A percentile compares a stretch with the other conserved stretches of the same genome.
phyloP scores from a whole-genome alignment of 2,888 invertebrate genomes.

The Anthoptus insignis region DNA sequence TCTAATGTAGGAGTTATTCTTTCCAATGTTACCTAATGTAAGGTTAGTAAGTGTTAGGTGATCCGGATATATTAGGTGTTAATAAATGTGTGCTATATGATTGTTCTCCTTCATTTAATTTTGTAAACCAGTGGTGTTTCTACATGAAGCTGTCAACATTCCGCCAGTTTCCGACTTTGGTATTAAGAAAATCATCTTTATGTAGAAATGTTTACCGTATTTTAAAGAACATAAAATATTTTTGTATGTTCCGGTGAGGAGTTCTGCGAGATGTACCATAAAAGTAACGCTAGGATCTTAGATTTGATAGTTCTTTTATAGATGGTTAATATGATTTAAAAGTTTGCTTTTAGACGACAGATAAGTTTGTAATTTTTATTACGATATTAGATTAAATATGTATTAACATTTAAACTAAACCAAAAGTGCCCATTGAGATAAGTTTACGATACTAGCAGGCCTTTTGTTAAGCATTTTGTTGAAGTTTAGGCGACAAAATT shows the following conservation, averaged over 20 bases:
- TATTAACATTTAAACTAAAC: conserved; percentile 85
- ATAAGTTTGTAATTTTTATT: conserved; percentile 85
- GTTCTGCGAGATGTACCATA: conserved; percentile 75
- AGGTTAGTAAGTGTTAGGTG: conserved; percentile 74
- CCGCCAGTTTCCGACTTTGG: conserved; percentile 36
- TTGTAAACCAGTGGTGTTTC: conserved; percentile 64
- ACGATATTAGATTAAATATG: conserved; percentile 80
- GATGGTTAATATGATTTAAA: conserved; percentile 82
- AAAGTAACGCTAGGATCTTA: conserved; percentile 81
- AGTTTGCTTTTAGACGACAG: conserved; percentile 82
- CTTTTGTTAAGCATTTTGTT: conserved; percentile 83
- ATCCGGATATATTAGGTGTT: conserved; percentile 74
- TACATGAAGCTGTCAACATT: conserved; percentile 63
- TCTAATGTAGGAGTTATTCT: conserved; percentile 78
- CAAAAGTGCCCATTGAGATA: conserved; percentile 88
- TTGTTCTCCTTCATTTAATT: conserved; percentile 68
- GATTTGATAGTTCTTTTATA: conserved; percentile 84
- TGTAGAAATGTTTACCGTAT: conserved; percentile 66
- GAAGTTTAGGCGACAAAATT: conserved; percentile 84
- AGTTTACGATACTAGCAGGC: conserved; percentile 82
- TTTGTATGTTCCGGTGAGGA: conserved; percentile 84
- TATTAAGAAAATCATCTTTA: conserved; percentile 57
- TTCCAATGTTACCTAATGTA: conserved; percentile 80
- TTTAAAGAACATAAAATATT: conserved; percentile 84
- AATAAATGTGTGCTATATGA: conserved; percentile 80